Conservation (phyloP, 2,797 vertebrate species). For the Triplophysa bombifrons region DNA sequence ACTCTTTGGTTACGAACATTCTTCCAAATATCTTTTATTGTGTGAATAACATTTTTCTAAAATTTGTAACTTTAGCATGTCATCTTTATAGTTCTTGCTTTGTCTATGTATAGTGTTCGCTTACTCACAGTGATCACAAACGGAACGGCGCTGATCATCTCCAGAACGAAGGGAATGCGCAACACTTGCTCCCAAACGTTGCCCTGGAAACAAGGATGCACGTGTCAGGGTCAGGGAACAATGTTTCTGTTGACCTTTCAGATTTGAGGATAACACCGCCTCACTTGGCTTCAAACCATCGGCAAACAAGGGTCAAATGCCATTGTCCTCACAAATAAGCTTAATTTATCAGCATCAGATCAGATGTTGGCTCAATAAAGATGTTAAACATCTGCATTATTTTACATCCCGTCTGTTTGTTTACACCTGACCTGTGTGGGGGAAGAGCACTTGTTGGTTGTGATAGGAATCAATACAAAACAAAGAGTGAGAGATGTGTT, state of each 20-base stretch:
- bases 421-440: constrained; percentile 63
- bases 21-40: no score
- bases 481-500: background rate
- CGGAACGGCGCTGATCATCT: constrained; percentile 85
- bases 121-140: constrained; percentile 87
- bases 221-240: constrained; percentile 63
- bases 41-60: no score
- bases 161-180: constrained; percentile 83
- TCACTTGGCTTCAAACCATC: constrained; percentile 23
- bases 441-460: constrained; percentile 64
- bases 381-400: constrained; percentile 47
- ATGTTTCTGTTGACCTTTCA: constrained; percentile 59
- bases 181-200: constrained; percentile 87
- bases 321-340: constrained; percentile 7
- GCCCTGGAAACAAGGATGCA: constrained; percentile 75
- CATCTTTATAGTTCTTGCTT: no score
- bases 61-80: no score
- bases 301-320: constrained; percentile 49
- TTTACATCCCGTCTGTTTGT: constrained; percentile 59
- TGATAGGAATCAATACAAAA: constrained; percentile 68
- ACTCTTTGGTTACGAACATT: no score
- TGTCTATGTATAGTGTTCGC: background rate
- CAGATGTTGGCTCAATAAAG: constrained; percentile 59
- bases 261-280: constrained; percentile 56
- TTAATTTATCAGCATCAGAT: constrained; percentile 23